Evolutionary conservation across 1,140 invertebrate species (phyloP).

Genomic region (Ceratitis capitata): DNA sequence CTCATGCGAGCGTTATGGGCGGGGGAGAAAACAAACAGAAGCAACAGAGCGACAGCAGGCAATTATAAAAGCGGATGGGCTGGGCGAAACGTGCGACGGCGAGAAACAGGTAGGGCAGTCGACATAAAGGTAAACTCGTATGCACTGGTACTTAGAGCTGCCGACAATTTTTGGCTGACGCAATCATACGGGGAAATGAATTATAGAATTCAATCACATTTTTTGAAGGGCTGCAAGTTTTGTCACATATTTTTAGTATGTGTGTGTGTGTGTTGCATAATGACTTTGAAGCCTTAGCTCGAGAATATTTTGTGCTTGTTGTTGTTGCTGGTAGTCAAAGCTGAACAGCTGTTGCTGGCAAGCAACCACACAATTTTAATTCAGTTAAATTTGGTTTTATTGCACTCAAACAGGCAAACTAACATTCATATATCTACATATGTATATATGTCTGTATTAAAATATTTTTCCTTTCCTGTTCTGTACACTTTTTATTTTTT

Average conservation of each 20-base stretch:
- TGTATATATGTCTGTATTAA: no score
- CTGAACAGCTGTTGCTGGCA: background rate
- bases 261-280: background rate
- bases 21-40: background rate
- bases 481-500: no score
- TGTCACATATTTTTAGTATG: background rate
- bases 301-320: background rate
- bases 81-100: slow-evolving; percentile 11
- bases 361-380: background rate
- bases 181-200: background rate
- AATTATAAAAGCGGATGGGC: background rate
- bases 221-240: slow-evolving; percentile 13
- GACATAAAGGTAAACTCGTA: background rate
- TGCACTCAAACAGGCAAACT: background rate
- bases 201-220: slow-evolving; percentile 24
- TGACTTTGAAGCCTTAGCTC: background rate
- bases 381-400: background rate
- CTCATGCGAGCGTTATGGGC: background rate
- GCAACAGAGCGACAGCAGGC: background rate
- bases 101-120: background rate
- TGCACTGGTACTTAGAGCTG: background rate
- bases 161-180: background rate
- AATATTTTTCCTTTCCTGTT: no score
- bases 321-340: background rate
- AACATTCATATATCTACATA: no score